A percentile compares a stretch with the other conserved stretches of the same genome.
phyloP scores from a whole-genome alignment of 2,888 invertebrate genomes.

The Selenia dentaria region DNA sequence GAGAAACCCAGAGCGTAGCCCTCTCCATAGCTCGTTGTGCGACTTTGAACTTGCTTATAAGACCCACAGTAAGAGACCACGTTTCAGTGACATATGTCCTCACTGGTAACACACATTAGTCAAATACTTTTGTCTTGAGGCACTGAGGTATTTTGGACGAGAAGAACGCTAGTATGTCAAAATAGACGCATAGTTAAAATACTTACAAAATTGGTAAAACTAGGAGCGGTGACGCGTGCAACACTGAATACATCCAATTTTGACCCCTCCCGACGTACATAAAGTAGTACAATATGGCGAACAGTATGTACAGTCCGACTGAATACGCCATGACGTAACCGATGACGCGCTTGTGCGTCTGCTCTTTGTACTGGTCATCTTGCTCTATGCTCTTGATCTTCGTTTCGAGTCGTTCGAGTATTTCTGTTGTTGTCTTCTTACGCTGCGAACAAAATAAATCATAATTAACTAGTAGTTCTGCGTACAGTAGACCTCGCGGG shows the following conservation, averaged over 20 bases:
- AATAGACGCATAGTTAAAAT: too few relatives aligned
- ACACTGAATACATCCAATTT: constrained; percentile 87
- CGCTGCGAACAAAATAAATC: constrained; percentile 49
- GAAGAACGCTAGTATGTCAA: too few relatives aligned
- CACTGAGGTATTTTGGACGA: too few relatives aligned
- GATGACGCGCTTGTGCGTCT: constrained; percentile 91
- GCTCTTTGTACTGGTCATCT: constrained; percentile 91
- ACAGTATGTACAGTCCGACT: constrained; percentile 88
- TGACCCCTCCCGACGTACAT: constrained; percentile 92
- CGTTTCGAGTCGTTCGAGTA: constrained; percentile 89
- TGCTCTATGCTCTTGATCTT: constrained; percentile 93
- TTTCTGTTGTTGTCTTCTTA: constrained; percentile 74
- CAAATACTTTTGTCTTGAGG: too few relatives aligned
- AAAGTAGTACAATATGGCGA: constrained; percentile 90
- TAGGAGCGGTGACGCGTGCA: constrained; percentile 91
- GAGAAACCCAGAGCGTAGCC: too few relatives aligned
- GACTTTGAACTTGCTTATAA: too few relatives aligned
- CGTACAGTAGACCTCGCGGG: too few relatives aligned
- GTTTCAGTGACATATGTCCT: too few relatives aligned
- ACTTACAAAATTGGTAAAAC: constrained; percentile 94
- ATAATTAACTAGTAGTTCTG: not conserved
- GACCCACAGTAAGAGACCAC: too few relatives aligned
- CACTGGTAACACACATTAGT: too few relatives aligned
- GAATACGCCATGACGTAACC: constrained; percentile 90
- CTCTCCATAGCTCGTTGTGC: too few relatives aligned